These are phyloP conservation scores for Boleophthalmus pectinirostris DNA, from an alignment of 2,113 vertebrate genomes.

Conservation along the genomic window DNA sequence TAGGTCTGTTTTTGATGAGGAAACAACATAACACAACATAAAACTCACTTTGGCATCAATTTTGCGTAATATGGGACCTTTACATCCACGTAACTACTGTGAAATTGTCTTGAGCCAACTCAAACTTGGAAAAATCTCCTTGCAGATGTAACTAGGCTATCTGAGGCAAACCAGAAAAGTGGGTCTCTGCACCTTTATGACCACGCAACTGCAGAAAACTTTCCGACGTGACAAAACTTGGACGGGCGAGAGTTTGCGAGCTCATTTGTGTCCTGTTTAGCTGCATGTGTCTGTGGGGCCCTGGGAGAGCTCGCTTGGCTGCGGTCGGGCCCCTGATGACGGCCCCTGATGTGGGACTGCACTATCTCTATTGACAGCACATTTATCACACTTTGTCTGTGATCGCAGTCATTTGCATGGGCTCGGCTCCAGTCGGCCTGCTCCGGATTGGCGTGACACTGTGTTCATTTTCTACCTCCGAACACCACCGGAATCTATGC, in stretches of 20 bases:
- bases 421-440: slow-evolving; percentile 49
- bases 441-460: slow-evolving; percentile 51
- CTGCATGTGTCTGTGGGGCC: slow-evolving; percentile 30
- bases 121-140: background rate
- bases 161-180: slow-evolving; percentile 1
- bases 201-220: slow-evolving; percentile 6
- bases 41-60: no score
- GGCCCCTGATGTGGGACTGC: slow-evolving; percentile 49
- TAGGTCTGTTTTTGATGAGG: no score
- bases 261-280: slow-evolving; percentile 27
- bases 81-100: background rate
- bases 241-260: background rate
- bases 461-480: slow-evolving; percentile 50
- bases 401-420: slow-evolving; percentile 65
- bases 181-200: slow-evolving; percentile 13
- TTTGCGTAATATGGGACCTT: no score
- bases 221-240: background rate
- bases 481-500: slow-evolving; percentile 32
- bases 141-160: background rate
- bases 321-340: slow-evolving; percentile 39
- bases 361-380: slow-evolving; percentile 65
- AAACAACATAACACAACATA: no score
- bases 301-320: slow-evolving; percentile 44
- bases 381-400: slow-evolving; percentile 72
- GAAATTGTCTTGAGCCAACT: background rate